Percentiles rank a stretch among this genome's conserved stretches.
phyloP scores from a whole-genome alignment of 53 echinoderm and acorn worm genomes.

The Echinometra lucunter region DNA sequence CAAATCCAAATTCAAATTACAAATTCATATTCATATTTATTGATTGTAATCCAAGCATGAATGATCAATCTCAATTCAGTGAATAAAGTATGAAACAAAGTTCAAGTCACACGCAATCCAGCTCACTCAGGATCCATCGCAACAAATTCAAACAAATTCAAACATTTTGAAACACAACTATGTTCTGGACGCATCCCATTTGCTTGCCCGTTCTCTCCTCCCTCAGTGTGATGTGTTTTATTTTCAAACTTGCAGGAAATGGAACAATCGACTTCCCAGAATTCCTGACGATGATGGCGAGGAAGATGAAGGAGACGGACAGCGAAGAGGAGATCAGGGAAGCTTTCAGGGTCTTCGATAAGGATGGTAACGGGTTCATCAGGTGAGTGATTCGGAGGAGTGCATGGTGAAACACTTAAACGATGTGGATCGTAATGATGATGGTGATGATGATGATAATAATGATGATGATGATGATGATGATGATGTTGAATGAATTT shows the following conservation, averaged over 20 bases:
- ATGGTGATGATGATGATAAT: not conserved
- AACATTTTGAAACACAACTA: too few relatives aligned
- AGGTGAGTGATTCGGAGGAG: conserved; percentile 68
- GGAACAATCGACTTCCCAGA: conserved; percentile 96
- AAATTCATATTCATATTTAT: too few relatives aligned
- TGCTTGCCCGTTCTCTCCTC: too few relatives aligned
- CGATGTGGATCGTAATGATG: not conserved
- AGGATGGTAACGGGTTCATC: conserved; percentile 91
- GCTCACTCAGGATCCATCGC: too few relatives aligned
- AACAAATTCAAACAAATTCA: too few relatives aligned
- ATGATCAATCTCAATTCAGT: too few relatives aligned
- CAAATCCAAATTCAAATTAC: too few relatives aligned
- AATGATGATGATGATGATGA: not conserved
- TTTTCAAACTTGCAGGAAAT: conserved; percentile 80
- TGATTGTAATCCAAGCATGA: too few relatives aligned
- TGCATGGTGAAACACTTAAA: not conserved
- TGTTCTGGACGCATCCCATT: too few relatives aligned
- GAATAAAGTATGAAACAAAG: too few relatives aligned
- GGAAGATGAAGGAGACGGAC: conserved; percentile 89
- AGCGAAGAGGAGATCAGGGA: conserved; percentile 92
- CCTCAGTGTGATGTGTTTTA: not conserved
- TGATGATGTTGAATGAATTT: not conserved
- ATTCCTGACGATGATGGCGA: conserved; percentile 98
- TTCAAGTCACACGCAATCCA: too few relatives aligned
- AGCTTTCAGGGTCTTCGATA: conserved; percentile 96